phyloP scores from a whole-genome alignment of 2,797 vertebrate species.

The Glossophaga mutica region DNA sequence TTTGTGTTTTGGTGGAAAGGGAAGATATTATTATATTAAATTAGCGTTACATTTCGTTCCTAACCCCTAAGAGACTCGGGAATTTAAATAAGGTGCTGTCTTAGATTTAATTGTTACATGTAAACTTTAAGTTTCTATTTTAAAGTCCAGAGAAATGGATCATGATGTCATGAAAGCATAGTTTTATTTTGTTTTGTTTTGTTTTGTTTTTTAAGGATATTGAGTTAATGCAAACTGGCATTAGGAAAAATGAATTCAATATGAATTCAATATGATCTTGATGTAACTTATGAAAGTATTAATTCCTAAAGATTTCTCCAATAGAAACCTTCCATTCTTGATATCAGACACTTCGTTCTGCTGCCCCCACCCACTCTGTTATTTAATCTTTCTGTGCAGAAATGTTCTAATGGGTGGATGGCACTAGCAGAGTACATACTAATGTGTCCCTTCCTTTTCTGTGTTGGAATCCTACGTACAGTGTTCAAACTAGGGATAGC shows the following conservation, averaged over 20 bases:
- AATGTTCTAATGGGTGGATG: not conserved
- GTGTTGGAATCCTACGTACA: not conserved
- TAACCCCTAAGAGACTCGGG: slow-evolving; percentile 64
- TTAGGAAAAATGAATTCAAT: slow-evolving; percentile 18
- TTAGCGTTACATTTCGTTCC: slow-evolving; percentile 76
- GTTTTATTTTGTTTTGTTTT: not conserved
- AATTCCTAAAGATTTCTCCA: not conserved
- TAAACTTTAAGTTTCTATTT: slow-evolving; percentile 62
- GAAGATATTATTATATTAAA: slow-evolving; percentile 78
- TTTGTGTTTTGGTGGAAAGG: slow-evolving; percentile 69
- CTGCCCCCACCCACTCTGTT: not conserved
- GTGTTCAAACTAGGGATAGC: not conserved
- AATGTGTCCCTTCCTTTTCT: not conserved
- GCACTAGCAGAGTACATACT: not conserved
- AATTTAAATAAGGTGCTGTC: slow-evolving; percentile 73
- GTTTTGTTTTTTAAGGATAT: not conserved
- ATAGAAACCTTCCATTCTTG: not conserved
- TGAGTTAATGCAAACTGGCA: not conserved
- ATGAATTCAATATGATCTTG: slow-evolving; percentile 11
- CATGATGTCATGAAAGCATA: slow-evolving; percentile 40
- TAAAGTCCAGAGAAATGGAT: slow-evolving; percentile 49
- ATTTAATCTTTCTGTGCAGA: not conserved
- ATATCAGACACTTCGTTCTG: not conserved
- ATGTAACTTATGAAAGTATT: not conserved
- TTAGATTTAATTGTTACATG: slow-evolving; percentile 65